Evolutionary conservation across 2,888 invertebrate species (phyloP).

Genomic region (Drosophila fulvimacula): DNA sequence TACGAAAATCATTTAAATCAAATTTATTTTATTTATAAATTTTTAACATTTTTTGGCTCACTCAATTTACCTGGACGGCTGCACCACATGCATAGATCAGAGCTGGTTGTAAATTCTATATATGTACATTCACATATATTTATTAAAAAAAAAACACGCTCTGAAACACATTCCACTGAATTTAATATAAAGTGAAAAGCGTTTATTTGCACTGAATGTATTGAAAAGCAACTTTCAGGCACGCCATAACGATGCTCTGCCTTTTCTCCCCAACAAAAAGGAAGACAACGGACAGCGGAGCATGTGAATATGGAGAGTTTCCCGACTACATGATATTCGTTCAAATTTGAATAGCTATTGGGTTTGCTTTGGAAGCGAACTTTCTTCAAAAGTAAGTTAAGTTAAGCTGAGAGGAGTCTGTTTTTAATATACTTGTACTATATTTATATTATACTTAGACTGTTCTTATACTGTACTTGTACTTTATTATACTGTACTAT

Average conservation of each 20-base stretch:
- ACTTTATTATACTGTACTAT: no score
- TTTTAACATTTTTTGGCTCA: conserved; percentile 1
- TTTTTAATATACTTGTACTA: neutral
- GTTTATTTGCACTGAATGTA: conserved; percentile 17
- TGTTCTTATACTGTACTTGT: neutral
- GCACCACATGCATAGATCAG: neutral
- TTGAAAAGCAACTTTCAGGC: conserved; percentile 20
- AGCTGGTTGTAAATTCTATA: neutral
- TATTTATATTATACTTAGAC: neutral
- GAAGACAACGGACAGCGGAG: neutral
- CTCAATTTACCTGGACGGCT: neutral
- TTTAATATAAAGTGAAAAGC: conserved; percentile 9
- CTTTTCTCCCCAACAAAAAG: neutral
- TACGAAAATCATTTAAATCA: neutral
- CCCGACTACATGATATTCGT: neutral
- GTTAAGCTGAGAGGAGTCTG: neutral
- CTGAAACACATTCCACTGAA: conserved; percentile 3
- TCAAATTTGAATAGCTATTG: neutral
- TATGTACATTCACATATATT: neutral
- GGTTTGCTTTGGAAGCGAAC: neutral
- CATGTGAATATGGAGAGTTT: neutral
- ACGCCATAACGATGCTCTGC: conserved; percentile 16
- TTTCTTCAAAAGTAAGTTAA: neutral
- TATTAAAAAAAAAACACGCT: conserved; percentile 2
- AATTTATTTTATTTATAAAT: neutral